phyloP scores from a whole-genome alignment of 2,797 vertebrate genomes.

The Tamandua tetradactyla region DNA sequence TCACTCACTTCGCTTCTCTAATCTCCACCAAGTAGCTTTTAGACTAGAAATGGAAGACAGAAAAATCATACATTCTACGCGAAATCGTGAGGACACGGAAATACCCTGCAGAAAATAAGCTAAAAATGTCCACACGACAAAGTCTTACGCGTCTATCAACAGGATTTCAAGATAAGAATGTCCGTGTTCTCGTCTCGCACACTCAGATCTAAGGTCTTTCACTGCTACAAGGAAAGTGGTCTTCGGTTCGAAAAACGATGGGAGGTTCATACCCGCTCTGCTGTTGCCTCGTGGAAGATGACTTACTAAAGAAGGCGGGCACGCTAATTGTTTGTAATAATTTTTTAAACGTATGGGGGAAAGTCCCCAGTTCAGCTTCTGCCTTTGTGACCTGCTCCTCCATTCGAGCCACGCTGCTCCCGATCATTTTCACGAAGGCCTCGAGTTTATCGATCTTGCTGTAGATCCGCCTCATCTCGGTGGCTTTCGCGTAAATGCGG shows the following conservation, averaged over 20 bases:
- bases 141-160: rapidly evolving
- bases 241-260: constrained; percentile 93
- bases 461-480: constrained; percentile 84
- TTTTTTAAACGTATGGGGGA: constrained; percentile 92
- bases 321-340: constrained; percentile 92
- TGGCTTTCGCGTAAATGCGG: constrained; percentile 45
- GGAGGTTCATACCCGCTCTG: constrained; percentile 89
- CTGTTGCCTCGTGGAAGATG: constrained; percentile 87
- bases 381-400: constrained; percentile 94
- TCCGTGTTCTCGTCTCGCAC: constrained; percentile 41
- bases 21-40: constrained; percentile 1
- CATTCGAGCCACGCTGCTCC: constrained; percentile 89
- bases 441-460: constrained; percentile 94
- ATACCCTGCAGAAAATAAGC: constrained; percentile 64
- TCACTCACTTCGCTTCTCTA: constrained; percentile 35
- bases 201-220: constrained; percentile 80
- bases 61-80: constrained; percentile 22
- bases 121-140: background rate
- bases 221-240: constrained; percentile 90
- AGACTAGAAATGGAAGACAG: constrained; percentile 24
- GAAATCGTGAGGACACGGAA: constrained; percentile 1
- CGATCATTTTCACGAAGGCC: constrained; percentile 95
- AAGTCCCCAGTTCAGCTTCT: constrained; percentile 91
- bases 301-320: constrained; percentile 92
- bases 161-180: background rate